These are phyloP conservation scores for Brenthis daphne DNA, from an alignment of 2,888 invertebrate species.

Conservation along the genomic window DNA sequence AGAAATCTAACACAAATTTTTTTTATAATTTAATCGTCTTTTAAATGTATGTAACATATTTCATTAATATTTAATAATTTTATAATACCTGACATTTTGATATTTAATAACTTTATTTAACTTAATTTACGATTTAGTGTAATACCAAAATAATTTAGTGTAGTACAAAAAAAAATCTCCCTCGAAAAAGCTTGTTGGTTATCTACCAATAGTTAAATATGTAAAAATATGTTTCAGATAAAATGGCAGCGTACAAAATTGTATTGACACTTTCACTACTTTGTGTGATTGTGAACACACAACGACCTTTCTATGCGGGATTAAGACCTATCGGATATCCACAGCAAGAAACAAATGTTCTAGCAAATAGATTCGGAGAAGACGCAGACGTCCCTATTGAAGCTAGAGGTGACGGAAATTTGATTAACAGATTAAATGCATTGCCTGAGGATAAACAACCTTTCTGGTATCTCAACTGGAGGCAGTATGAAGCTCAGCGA, in stretches of 20 bases:
- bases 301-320: constrained; percentile 86
- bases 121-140: too few species aligned
- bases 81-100: too few species aligned
- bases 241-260: constrained; percentile 38
- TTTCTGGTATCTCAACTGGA: constrained; percentile 86
- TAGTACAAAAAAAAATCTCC: too few species aligned
- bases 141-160: too few species aligned
- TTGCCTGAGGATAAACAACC: constrained; percentile 85
- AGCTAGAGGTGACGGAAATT: constrained; percentile 78
- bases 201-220: background rate
- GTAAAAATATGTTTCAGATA: constrained; percentile 24
- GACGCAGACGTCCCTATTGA: constrained; percentile 76
- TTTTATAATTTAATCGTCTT: too few species aligned
- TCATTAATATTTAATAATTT: too few species aligned
- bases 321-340: constrained; percentile 82
- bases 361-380: constrained; percentile 75
- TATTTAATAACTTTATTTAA: too few species aligned
- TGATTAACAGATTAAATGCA: constrained; percentile 80
- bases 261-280: constrained; percentile 27
- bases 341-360: constrained; percentile 62
- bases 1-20: too few species aligned
- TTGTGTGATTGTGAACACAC: constrained; percentile 54
- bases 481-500: constrained; percentile 82
- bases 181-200: too few species aligned
- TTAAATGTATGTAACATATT: too few species aligned